Evolutionary conservation across 92 coral and sea anemone genomes (phyloP), one percentile per base, ranked within the genome.

Genomic region (Actinernus sp.): DNA sequence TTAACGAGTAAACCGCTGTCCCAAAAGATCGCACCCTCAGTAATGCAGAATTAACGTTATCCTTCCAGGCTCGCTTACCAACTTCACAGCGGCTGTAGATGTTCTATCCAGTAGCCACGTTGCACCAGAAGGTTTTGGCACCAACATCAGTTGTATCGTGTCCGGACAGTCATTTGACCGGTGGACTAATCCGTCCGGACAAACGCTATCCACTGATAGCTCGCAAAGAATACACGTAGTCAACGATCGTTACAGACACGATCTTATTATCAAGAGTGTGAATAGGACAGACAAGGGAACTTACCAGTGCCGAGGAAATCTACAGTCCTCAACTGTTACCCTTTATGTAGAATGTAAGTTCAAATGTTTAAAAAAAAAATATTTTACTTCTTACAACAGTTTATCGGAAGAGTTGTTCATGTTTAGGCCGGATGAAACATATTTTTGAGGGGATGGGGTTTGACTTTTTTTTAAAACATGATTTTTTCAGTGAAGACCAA

Each of bases 321-420:
- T 43, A 32, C 39, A 54, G 4, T 31, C 53, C 53, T 34, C 41
- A 2, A 57, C 45, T 11, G 80, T 78, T 17, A 51, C 31, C 52
- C 8, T 88, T 39, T 18, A 70, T 27, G 94, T 88, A 5, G 82
- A 83, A 58, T 83, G 94, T 88, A 77, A 66, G 74, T 88, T 59
- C 17, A 51, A 7, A 14, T 28, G 20, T 31, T 16, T n/a, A n/a
- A n/a, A n/a, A n/a, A n/a, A n/a, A n/a, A n/a, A n/a, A n/a, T n/a
- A n/a, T n/a, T n/a, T n/a, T n/a, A n/a, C n/a, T n/a, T n/a, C n/a
- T n/a, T n/a, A n/a, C n/a, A n/a, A n/a, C n/a, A n/a, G n/a, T n/a
- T n/a, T n/a, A n/a, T n/a, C n/a, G n/a, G n/a, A n/a, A n/a, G n/a
- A n/a, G n/a, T n/a, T n/a, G n/a, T n/a, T n/a, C n/a, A n/a, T n/a